Conservation (phyloP, 2,888 invertebrate genomes). For the Tridacna gigas region DNA sequence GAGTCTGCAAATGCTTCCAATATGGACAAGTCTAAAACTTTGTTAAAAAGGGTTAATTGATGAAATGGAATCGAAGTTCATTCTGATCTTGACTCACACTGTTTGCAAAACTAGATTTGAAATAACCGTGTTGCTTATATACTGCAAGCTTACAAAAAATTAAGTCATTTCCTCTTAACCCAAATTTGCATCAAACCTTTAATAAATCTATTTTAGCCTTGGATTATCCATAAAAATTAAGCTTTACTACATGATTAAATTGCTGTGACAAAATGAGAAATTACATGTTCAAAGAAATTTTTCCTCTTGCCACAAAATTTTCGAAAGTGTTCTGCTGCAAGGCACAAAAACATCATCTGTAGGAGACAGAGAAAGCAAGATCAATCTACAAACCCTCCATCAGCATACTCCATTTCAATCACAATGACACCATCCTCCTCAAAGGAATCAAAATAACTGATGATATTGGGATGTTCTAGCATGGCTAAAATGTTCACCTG, state of each 20-base stretch:
- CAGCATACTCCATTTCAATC: slow-evolving; percentile 93
- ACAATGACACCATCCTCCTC: slow-evolving; percentile 89
- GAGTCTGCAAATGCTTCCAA: no score
- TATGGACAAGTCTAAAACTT: no score
- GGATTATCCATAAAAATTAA: no score
- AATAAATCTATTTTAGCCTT: no score
- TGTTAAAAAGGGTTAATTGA: neutral
- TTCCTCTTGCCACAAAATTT: neutral
- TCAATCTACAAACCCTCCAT: slow-evolving; percentile 87
- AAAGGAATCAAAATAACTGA: slow-evolving; percentile 91
- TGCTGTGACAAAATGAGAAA: neutral
- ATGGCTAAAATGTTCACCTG: slow-evolving; percentile 88
- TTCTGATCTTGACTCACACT: no score
- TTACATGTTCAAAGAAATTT: neutral
- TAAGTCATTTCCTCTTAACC: no score
- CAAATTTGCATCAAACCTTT: no score
- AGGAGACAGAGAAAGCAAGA: neutral
- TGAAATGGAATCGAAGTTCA: neutral
- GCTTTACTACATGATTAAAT: no score
- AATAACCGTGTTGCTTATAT: no score
- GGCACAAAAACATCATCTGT: neutral
- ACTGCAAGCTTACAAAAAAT: no score
- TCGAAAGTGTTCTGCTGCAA: neutral
- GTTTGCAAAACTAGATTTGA: no score
- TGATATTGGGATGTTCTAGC: slow-evolving; percentile 91